A percentile compares a stretch with the other conserved stretches of the same genome.
Evolutionary conservation across 2,888 invertebrate genomes (phyloP).

Genomic region (Leptarthrus brevirostris): DNA sequence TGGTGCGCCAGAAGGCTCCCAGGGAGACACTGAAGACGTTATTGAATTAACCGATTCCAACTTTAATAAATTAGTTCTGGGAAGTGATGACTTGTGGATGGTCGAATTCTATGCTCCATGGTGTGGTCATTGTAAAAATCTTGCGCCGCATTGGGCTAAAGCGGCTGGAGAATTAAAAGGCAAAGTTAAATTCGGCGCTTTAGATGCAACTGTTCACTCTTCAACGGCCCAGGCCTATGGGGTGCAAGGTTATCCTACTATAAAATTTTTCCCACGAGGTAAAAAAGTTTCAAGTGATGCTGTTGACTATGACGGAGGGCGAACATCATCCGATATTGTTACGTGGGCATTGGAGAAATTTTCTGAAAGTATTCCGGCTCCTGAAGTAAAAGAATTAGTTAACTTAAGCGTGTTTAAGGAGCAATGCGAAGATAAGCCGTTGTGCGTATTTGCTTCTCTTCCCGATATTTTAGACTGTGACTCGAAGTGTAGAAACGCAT

Average conservation of each 20-base stretch:
- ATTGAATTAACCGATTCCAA: constrained; percentile 95
- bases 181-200: constrained; percentile 93
- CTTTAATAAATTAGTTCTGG: constrained; percentile 90
- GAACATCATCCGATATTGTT: constrained; percentile 90
- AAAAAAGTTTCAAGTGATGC: constrained; percentile 76
- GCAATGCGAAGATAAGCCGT: constrained; percentile 86
- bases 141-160: constrained; percentile 96
- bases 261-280: constrained; percentile 88
- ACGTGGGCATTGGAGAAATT: constrained; percentile 88
- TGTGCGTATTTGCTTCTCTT: constrained; percentile 91
- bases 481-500: constrained; percentile 90
- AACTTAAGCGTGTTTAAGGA: constrained; percentile 74
- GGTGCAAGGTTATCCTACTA: constrained; percentile 95
- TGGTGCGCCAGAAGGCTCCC: constrained; percentile 40
- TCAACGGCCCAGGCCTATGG: constrained; percentile 84
- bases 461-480: constrained; percentile 98
- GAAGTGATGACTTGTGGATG: constrained; percentile 95
- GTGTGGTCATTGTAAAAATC: constrained; percentile 97
- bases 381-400: constrained; percentile 82
- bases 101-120: constrained; percentile 98
- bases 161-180: constrained; percentile 96
- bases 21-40: constrained; percentile 70
- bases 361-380: constrained; percentile 88
- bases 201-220: constrained; percentile 95
- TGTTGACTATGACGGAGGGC: constrained; percentile 92